Percentiles rank a stretch among this genome's conserved stretches.
Conservation (phyloP, 2,888 invertebrate species). For the Plebejus anna region DNA sequence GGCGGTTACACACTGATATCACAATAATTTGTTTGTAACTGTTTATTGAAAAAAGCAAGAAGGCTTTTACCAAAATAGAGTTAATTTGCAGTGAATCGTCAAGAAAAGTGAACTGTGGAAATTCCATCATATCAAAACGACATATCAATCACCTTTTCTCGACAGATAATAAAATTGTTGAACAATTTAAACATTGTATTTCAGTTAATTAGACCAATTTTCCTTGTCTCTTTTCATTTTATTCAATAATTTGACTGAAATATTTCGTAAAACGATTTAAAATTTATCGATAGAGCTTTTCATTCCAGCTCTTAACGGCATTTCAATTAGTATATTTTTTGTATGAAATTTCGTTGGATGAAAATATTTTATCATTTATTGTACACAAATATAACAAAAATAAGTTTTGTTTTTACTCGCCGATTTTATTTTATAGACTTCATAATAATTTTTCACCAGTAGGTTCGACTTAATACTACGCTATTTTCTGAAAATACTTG, state of each 20-base stretch:
- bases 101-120: too few relatives aligned
- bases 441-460: too few relatives aligned
- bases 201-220: neutral
- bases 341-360: neutral
- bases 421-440: neutral
- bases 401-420: neutral
- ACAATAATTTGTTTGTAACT: too few relatives aligned
- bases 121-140: neutral
- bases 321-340: neutral
- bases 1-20: too few relatives aligned
- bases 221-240: neutral
- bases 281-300: neutral
- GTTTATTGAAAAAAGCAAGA: too few relatives aligned
- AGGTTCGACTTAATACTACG: too few relatives aligned
- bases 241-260: neutral
- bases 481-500: too few relatives aligned
- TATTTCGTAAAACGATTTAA: neutral
- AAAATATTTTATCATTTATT: neutral
- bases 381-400: neutral
- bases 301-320: neutral
- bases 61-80: neutral
- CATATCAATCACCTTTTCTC: neutral
- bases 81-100: too few relatives aligned
- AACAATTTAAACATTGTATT: neutral
- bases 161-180: conserved; percentile 1